Evolutionary conservation across 1,140 invertebrate species (phyloP).

Genomic region (Bombus difficillimus): DNA sequence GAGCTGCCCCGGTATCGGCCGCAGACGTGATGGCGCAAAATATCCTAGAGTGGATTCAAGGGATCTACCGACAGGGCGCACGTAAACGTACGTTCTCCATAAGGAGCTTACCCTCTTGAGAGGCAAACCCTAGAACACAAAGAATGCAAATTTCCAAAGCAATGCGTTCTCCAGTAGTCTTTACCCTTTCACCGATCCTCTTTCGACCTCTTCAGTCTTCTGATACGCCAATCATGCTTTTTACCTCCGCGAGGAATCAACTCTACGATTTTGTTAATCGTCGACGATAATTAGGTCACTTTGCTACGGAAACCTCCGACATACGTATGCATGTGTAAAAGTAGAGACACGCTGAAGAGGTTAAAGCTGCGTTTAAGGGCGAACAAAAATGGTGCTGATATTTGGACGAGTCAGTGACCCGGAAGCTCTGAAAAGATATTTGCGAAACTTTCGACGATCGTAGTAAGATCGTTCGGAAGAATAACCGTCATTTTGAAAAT

Average conservation of each 20-base stretch:
- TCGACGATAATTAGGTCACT: not conserved
- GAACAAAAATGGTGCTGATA: conserved; percentile 35
- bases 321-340: not conserved
- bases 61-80: conserved; percentile 86
- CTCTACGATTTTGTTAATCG: not conserved
- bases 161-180: not conserved
- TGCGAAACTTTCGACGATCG: not conserved
- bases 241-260: not conserved
- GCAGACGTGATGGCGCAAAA: conserved; percentile 88
- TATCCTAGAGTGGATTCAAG: conserved; percentile 88
- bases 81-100: conserved; percentile 85
- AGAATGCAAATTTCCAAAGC: not conserved
- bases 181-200: not conserved
- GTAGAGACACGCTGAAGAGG: not conserved
- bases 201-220: not conserved
- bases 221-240: not conserved
- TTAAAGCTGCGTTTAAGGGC: not conserved
- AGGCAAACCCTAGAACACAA: conserved; percentile 3
- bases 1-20: conserved; percentile 70
- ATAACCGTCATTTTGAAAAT: not conserved
- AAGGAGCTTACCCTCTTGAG: not conserved
- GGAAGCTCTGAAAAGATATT: conserved; percentile 12
- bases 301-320: too few species aligned
- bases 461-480: not conserved
- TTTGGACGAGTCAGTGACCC: conserved; percentile 49